phyloP scores from a whole-genome alignment of 1,140 invertebrate species.

The Nomia melanderi region DNA sequence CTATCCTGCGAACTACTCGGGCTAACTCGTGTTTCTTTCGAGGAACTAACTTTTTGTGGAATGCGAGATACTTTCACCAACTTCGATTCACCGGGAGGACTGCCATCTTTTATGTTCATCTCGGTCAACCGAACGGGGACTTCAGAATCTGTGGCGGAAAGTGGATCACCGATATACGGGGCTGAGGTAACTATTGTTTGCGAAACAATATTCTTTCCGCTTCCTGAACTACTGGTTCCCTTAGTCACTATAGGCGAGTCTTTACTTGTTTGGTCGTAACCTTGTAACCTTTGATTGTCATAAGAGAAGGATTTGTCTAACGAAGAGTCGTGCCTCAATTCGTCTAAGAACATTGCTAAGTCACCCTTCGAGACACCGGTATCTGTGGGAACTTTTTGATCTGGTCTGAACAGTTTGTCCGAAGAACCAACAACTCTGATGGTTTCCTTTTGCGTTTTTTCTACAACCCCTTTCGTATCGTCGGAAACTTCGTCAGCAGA shows the following conservation, averaged over 20 bases:
- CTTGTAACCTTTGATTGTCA: neutral
- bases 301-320: neutral
- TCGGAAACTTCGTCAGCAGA: conserved; percentile 71
- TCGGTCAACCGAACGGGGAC: conserved; percentile 3
- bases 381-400: neutral
- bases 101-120: neutral
- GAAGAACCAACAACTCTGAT: neutral
- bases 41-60: conserved; percentile 71
- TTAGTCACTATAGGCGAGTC: neutral
- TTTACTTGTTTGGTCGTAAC: neutral
- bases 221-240: neutral
- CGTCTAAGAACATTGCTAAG: neutral
- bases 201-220: neutral
- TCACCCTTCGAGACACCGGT: neutral
- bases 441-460: conserved; percentile 64
- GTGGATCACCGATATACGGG: neutral
- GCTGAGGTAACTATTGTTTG: neutral
- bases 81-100: conserved; percentile 28
- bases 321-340: conserved; percentile 1
- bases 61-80: conserved; percentile 71
- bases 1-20: conserved; percentile 52
- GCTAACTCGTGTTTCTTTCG: conserved; percentile 42
- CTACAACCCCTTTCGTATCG: conserved; percentile 68
- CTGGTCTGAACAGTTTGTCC: neutral
- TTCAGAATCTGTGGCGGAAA: neutral